Evolutionary conservation across 2,113 vertebrate genomes (phyloP).

Genomic region (Nothoprocta perdicaria): DNA sequence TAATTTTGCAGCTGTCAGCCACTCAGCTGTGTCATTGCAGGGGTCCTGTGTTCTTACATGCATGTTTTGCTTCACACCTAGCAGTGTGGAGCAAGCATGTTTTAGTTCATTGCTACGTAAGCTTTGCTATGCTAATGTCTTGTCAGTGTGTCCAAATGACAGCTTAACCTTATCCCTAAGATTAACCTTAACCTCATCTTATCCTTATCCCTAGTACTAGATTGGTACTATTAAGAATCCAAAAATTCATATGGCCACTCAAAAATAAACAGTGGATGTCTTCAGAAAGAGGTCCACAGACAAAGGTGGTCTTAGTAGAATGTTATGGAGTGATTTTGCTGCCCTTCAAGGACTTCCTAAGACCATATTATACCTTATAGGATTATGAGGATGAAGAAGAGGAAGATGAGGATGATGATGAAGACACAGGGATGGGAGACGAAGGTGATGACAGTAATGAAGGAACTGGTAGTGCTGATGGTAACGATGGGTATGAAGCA

Average conservation of each 20-base stretch:
- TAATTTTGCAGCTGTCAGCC: not conserved
- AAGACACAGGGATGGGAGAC: constrained; percentile 91
- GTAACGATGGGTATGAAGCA: constrained; percentile 91
- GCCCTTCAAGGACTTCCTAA: not conserved
- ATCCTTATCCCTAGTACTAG: not conserved
- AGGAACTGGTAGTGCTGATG: constrained; percentile 88
- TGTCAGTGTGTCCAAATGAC: not conserved
- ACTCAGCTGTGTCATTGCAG: not conserved
- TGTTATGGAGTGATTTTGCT: not conserved
- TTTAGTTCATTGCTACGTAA: not conserved
- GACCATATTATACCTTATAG: constrained; percentile 64
- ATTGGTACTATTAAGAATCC: not conserved
- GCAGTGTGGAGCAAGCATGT: not conserved
- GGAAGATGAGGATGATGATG: constrained; percentile 92
- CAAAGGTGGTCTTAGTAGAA: not conserved
- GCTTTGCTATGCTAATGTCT: not conserved
- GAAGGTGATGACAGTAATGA: constrained; percentile 96
- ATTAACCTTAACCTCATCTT: not conserved
- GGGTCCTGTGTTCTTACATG: not conserved
- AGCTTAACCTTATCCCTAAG: not conserved
- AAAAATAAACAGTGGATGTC: not conserved
- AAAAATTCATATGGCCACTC: not conserved
- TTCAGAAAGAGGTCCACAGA: not conserved
- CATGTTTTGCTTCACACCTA: too few species aligned
- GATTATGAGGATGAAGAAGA: constrained; percentile 91